Evolutionary conservation across 2,113 vertebrate species (phyloP).

Genomic region (Lophotis ruficrista): DNA sequence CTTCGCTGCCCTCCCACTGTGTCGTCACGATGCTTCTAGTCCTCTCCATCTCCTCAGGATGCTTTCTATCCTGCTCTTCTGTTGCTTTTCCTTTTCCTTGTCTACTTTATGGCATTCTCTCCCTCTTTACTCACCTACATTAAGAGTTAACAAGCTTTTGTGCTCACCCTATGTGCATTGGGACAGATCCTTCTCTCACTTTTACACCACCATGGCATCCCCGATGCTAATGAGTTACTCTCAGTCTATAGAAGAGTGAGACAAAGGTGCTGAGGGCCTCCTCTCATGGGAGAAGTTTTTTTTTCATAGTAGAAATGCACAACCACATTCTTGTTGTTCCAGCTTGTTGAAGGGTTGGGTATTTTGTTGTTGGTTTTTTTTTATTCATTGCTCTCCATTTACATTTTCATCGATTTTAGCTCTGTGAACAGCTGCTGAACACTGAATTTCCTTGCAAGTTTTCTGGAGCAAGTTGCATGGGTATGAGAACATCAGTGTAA

Average conservation of each 20-base stretch:
- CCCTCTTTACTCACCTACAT: background rate
- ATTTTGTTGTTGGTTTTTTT: background rate
- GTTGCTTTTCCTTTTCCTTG: background rate
- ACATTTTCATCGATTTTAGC: background rate
- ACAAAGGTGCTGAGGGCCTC: background rate
- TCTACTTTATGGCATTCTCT: rapidly evolving
- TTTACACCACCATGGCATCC: too few species aligned
- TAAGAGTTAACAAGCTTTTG: background rate
- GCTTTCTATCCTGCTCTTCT: rapidly evolving
- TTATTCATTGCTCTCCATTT: background rate
- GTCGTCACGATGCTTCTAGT: rapidly evolving
- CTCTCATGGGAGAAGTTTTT: background rate
- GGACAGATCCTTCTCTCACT: background rate
- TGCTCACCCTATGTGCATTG: background rate
- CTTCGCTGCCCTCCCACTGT: rapidly evolving
- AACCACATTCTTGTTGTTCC: background rate
- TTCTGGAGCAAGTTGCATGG: background rate
- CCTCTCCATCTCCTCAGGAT: background rate
- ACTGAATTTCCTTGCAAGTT: background rate
- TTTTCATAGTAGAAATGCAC: background rate
- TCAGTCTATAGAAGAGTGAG: background rate
- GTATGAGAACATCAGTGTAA: background rate
- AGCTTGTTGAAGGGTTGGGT: background rate
- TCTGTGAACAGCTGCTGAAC: background rate
- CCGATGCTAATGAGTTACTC: background rate